A percentile compares a stretch with the other conserved stretches of the same genome.
These are phyloP conservation scores for Amphibalanus amphitrite DNA, from an alignment of 1,140 invertebrate species.

Conservation along the genomic window DNA sequence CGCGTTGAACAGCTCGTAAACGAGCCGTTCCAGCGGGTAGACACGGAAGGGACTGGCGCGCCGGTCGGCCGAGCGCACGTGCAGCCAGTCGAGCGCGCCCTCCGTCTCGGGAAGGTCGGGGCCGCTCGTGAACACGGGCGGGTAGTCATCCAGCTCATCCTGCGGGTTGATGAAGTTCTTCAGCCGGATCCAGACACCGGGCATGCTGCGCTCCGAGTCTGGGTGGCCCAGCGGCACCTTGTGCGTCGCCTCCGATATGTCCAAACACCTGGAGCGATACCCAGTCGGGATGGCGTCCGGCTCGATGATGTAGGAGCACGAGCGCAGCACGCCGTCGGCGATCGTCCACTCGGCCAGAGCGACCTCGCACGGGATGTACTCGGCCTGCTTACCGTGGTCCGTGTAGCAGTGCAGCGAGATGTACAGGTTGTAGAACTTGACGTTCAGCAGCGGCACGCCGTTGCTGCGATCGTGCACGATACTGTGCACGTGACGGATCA, in stretches of 20 bases:
- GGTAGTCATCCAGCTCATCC: not conserved
- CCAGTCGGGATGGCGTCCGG: not conserved
- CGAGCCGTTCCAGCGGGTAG: not conserved
- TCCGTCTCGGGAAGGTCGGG: not conserved
- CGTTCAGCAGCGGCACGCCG: not conserved
- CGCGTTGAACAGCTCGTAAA: not conserved
- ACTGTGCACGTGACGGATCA: not conserved
- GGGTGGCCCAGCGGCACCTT: not conserved
- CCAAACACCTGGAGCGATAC: not conserved
- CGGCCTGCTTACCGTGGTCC: not conserved
- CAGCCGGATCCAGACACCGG: not conserved
- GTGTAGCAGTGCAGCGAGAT: constrained; percentile 1
- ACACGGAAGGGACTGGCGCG: not conserved
- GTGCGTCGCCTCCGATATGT: constrained; percentile 1
- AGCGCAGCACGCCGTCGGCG: not conserved
- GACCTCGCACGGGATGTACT: not conserved
- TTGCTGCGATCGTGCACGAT: not conserved
- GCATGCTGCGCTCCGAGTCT: not conserved
- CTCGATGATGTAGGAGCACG: not conserved
- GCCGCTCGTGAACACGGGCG: not conserved
- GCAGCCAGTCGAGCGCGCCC: not conserved
- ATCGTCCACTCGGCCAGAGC: not conserved
- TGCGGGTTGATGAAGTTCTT: not conserved
- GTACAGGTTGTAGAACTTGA: constrained; percentile 1
- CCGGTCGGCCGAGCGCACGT: not conserved